Evolutionary conservation across 2,888 invertebrate species (phyloP).

Genomic region (Drosophila mercatorum): DNA sequence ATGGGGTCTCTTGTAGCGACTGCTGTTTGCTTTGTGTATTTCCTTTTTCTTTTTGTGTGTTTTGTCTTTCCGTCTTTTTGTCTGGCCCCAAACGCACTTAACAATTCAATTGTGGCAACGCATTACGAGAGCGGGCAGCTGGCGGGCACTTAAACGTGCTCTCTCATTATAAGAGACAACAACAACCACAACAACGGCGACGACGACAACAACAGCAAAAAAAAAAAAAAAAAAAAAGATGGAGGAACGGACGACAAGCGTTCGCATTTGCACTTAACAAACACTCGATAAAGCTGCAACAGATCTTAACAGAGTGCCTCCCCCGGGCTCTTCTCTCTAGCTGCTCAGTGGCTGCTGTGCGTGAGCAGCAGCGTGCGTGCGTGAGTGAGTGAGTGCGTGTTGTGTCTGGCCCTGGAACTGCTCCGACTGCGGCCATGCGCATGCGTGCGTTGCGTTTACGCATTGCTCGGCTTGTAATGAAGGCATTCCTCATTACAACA

Average conservation of each 20-base stretch:
- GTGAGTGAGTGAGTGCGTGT: constrained; percentile 43
- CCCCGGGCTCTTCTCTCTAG: background rate
- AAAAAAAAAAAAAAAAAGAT: constrained; percentile 14
- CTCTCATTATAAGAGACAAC: constrained; percentile 45
- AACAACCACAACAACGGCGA: too few relatives aligned
- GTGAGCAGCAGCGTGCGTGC: constrained; percentile 32
- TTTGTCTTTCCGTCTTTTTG: constrained; percentile 5
- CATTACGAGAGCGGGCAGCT: constrained; percentile 22
- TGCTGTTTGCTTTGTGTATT: constrained; percentile 16
- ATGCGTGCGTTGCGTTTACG: constrained; percentile 78
- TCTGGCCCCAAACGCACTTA: constrained; percentile 57
- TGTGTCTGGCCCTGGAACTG: constrained; percentile 20
- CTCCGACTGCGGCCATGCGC: constrained; percentile 55
- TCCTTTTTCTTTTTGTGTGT: constrained; percentile 6
- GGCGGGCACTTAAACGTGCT: constrained; percentile 38
- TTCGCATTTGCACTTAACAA: constrained; percentile 74
- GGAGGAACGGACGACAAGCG: constrained; percentile 40
- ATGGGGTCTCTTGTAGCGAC: constrained; percentile 39
- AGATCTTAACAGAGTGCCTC: constrained; percentile 26
- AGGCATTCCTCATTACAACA: constrained; percentile 78
- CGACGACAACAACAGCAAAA: background rate
- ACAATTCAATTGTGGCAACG: constrained; percentile 77
- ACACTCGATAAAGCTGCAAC: constrained; percentile 61
- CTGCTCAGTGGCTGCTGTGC: constrained; percentile 18
- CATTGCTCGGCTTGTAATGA: constrained; percentile 75